Percentiles rank a stretch among this genome's conserved stretches.
These are phyloP conservation scores for Gopherus evgoodei DNA, from an alignment of 2,113 vertebrate genomes.

Conservation along the genomic window DNA sequence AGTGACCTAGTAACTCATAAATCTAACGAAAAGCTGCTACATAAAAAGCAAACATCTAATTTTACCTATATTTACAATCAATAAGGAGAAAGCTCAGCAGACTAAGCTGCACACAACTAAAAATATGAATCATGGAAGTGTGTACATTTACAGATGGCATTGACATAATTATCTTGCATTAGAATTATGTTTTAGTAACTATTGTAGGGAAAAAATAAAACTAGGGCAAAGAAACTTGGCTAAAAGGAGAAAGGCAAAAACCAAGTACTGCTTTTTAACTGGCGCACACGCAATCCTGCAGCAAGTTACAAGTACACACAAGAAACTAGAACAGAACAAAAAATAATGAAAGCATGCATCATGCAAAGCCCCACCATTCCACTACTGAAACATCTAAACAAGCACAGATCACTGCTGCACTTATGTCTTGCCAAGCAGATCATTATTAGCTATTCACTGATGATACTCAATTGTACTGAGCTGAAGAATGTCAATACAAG, in stretches of 20 bases:
- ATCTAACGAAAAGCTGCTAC: neutral
- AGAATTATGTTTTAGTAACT: neutral
- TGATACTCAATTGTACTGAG: conserved; percentile 53
- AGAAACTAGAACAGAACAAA: conserved; percentile 7
- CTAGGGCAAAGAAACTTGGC: neutral
- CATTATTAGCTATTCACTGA: conserved; percentile 76
- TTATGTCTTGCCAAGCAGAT: conserved; percentile 78
- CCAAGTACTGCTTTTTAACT: neutral
- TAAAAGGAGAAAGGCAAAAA: neutral
- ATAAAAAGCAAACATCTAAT: neutral
- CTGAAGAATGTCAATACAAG: neutral
- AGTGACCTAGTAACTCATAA: neutral
- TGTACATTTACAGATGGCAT: neutral
- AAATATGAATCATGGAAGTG: neutral
- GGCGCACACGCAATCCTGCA: neutral
- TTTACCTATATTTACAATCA: neutral
- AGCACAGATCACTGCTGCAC: conserved; percentile 82
- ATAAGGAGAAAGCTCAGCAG: neutral
- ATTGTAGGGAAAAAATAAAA: neutral
- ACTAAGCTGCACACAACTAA: neutral
- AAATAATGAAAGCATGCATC: conserved; percentile 47
- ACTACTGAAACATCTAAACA: conserved; percentile 88
- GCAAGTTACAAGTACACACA: neutral
- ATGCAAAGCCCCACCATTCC: conserved; percentile 87
- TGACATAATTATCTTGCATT: neutral